phyloP scores from a whole-genome alignment of 2,113 vertebrate genomes.

The Sander vitreus region DNA sequence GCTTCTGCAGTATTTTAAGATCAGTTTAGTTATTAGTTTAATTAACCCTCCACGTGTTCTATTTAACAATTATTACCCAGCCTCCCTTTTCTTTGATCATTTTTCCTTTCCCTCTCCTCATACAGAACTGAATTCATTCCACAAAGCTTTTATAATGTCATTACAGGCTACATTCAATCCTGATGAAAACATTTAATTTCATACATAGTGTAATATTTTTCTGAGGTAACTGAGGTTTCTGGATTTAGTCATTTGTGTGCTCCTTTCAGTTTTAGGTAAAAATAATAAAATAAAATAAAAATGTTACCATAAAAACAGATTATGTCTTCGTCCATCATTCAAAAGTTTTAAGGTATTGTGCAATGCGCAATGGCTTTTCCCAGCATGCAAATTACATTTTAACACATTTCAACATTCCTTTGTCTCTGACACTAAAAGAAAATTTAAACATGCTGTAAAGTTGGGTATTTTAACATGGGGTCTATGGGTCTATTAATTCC shows the following conservation, averaged over 20 bases:
- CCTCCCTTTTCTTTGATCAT: not conserved
- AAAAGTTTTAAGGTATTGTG: not conserved
- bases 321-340: not conserved
- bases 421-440: not conserved
- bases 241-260: not conserved
- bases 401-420: not conserved
- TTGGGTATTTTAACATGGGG: no score
- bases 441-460: not conserved
- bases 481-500: no score
- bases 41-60: not conserved
- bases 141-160: not conserved
- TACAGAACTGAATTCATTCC: not conserved
- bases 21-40: not conserved
- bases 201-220: not conserved
- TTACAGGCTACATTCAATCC: not conserved
- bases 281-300: no score
- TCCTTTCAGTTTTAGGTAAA: not conserved
- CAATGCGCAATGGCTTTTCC: not conserved
- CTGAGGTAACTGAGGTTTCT: not conserved
- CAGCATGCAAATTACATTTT: not conserved
- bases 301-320: not conserved
- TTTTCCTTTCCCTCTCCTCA: not conserved
- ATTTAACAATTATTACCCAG: not conserved
- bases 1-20: not conserved
- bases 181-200: not conserved